Base-by-base conservation (phyloP, 2,113 vertebrate species). In the human region DNA sequence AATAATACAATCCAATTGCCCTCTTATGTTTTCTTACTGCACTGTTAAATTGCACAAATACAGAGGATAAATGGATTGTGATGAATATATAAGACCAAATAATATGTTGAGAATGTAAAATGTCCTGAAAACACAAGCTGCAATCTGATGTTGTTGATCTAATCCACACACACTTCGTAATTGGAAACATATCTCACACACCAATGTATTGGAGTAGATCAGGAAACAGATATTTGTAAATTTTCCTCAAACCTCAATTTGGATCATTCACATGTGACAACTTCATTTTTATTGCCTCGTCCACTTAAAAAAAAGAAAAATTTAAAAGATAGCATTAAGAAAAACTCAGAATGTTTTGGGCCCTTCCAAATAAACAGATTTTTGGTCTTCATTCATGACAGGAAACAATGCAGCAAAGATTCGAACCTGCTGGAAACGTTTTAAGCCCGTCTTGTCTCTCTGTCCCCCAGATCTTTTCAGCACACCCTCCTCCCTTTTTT, bases 361-460 rank as follows among this genome's bases (percentile, higher is more conserved):
- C 20, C 11, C 23, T 90, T 87, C 66, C 82, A 94, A 93, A 85
- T 91, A 93, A 97, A 93, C 76, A 94, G 88, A 78, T 79, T 85
- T 68, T 64, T 72, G 72, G 95, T 95, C 80, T 95, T 96, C 87
- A 50, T 84, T 80, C 23, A 38, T 35, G 52, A 97, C 98, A 98
- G 89, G 94, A 97, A 95, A 86, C 8, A 64, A 82, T 0, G 0
- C 43, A 90, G 95, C 96, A 86, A 30, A 97, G 97, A 93, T 66
- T 92, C 96, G 98, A 99, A 99, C 99, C 99, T 99, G 99, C 99
- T 99, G 99, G 99, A 99, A 99, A 94, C 97, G 90, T 98, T 99
- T 99, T 98, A 96, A 98, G 98, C 98, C 99, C 98, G 97, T 98
- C 98, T 97, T 89, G 12, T 93, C 98, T 96, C 87, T 98, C 98